phyloP scores from a whole-genome alignment of 2,113 vertebrate species.

The Pao palembangensis region DNA sequence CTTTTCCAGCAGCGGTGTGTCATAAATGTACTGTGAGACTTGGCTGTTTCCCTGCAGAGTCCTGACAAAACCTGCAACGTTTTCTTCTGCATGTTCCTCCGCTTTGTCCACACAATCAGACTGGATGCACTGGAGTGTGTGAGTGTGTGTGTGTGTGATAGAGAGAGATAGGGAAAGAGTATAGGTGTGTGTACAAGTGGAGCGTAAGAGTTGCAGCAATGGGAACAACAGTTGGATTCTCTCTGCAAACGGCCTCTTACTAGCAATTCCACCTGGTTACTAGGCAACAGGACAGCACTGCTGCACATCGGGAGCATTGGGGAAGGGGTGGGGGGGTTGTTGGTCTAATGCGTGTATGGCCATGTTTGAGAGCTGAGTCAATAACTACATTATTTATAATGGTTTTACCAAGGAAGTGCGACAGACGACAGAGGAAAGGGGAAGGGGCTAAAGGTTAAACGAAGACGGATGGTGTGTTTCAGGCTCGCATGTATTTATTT shows the following conservation, averaged over 20 bases:
- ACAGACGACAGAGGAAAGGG: constrained; percentile 1
- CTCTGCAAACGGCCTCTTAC: constrained; percentile 40
- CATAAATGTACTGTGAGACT: constrained; percentile 37
- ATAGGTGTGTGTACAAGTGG: constrained; percentile 10
- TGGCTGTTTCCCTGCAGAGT: constrained; percentile 41
- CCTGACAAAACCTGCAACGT: constrained; percentile 44
- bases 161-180: background rate
- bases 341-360: constrained; percentile 11
- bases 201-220: constrained; percentile 11
- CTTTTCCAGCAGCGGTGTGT: constrained; percentile 37
- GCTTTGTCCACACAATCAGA: constrained; percentile 18
- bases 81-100: constrained; percentile 21
- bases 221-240: constrained; percentile 52
- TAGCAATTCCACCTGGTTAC: constrained; percentile 72
- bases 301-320: constrained; percentile 41
- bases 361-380: constrained; percentile 62
- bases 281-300: constrained; percentile 67
- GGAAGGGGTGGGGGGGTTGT: constrained; percentile 17
- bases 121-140: background rate
- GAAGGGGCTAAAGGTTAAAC: constrained; percentile 8
- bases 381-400: constrained; percentile 59
- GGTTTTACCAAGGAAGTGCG: constrained; percentile 23
- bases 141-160: constrained; percentile 1
- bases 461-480: constrained; percentile 5
- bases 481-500: background rate